phyloP scores from a whole-genome alignment of 2,113 vertebrate species.

The Columba livia region DNA sequence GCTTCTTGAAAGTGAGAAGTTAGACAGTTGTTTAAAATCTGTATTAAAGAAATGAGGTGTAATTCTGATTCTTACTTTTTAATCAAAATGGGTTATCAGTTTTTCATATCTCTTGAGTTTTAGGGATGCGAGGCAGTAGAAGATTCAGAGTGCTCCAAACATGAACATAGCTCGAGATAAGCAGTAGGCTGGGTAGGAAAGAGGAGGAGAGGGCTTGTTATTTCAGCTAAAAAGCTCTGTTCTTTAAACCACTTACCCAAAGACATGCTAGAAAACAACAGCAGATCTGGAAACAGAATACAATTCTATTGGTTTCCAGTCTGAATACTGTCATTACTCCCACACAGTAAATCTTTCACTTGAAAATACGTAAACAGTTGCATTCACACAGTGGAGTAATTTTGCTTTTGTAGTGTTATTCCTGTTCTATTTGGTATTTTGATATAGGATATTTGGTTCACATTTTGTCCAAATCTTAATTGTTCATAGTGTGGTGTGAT shows the following conservation, averaged over 20 bases:
- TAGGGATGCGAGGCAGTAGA: neutral
- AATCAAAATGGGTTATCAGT: neutral
- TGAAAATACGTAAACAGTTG: neutral
- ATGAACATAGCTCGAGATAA: neutral
- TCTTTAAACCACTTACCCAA: neutral
- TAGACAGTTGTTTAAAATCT: neutral
- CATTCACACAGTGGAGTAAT: neutral
- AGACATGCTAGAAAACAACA: neutral
- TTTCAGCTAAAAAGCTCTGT: neutral
- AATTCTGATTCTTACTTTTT: neutral
- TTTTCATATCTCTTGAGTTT: neutral
- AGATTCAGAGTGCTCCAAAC: neutral
- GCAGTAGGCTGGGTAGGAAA: neutral
- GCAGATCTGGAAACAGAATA: neutral
- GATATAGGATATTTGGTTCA: neutral
- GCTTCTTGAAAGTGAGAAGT: neutral
- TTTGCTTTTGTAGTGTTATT: neutral
- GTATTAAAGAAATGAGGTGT: neutral
- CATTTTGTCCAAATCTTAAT: fast-evolving
- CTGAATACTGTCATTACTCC: neutral
- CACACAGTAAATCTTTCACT: neutral
- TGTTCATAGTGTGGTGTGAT: neutral
- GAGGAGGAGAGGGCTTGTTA: neutral
- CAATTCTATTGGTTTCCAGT: neutral
- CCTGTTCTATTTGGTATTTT: neutral